Evolutionary conservation across 2,113 vertebrate species (phyloP).

Genomic region (Tragelaphus imberbis): DNA sequence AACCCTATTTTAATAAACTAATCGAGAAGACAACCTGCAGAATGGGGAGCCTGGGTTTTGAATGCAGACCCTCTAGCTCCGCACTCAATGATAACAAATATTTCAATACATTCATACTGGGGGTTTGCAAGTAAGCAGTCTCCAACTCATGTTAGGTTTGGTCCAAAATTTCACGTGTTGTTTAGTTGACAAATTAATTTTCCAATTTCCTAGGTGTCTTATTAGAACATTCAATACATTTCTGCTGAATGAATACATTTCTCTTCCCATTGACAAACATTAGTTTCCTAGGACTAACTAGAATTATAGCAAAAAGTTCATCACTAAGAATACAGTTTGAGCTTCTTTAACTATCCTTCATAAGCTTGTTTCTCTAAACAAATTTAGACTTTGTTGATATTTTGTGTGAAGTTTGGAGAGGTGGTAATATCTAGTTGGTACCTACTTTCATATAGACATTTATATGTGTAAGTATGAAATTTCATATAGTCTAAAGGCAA

Average conservation of each 20-base stretch:
- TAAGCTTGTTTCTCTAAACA: neutral
- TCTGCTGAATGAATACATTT: neutral
- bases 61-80: neutral
- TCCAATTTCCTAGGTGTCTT: neutral
- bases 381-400: neutral
- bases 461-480: neutral
- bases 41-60: neutral
- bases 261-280: neutral
- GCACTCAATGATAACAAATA: accelerated
- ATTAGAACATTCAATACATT: neutral
- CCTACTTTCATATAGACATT: neutral
- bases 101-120: neutral
- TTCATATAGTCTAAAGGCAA: neutral
- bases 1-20: neutral
- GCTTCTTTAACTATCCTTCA: neutral
- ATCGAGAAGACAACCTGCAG: neutral
- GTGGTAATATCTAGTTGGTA: too few relatives aligned
- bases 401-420: neutral
- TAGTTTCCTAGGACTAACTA: neutral
- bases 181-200: neutral
- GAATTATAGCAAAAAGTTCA: neutral
- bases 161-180: neutral
- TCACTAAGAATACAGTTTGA: neutral
- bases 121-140: neutral
- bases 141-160: neutral